phyloP scores from a whole-genome alignment of 2,888 invertebrate genomes.

The Pardosa pseudoannulata region DNA sequence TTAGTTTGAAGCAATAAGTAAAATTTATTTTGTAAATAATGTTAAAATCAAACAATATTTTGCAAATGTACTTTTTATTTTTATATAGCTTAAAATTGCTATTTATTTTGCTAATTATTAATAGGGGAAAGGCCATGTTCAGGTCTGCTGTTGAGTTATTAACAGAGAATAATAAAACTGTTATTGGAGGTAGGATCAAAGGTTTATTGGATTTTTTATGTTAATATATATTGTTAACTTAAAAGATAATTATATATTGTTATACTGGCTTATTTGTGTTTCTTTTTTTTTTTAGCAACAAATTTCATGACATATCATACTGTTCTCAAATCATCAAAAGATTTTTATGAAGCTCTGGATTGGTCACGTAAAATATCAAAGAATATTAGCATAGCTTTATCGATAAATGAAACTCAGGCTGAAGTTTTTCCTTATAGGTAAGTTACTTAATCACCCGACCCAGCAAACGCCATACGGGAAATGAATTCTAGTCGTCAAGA shows the following conservation, averaged over 20 bases:
- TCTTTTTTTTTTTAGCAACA: slow-evolving; percentile 80
- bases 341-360: slow-evolving; percentile 89
- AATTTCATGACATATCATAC: slow-evolving; percentile 95
- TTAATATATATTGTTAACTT: too few relatives aligned
- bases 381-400: slow-evolving; percentile 85
- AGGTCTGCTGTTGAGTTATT: slow-evolving; percentile 64
- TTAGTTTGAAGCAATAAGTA: too few relatives aligned
- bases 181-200: slow-evolving; percentile 56
- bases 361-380: slow-evolving; percentile 86
- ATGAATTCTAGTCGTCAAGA: too few relatives aligned
- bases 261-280: neutral
- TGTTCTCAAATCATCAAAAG: slow-evolving; percentile 86
- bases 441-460: too few relatives aligned
- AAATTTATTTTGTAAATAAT: too few relatives aligned
- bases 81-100: too few relatives aligned
- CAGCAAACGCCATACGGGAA: too few relatives aligned
- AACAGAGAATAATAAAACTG: slow-evolving; percentile 8
- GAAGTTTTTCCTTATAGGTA: slow-evolving; percentile 90
- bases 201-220: neutral
- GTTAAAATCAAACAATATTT: too few relatives aligned
- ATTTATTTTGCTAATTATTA: slow-evolving; percentile 22
- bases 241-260: too few relatives aligned
- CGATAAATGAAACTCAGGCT: slow-evolving; percentile 76
- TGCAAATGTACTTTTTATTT: too few relatives aligned
- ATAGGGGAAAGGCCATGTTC: slow-evolving; percentile 72